Base-by-base conservation (phyloP, 2,888 invertebrate species). In the Volucella bombylans region DNA sequence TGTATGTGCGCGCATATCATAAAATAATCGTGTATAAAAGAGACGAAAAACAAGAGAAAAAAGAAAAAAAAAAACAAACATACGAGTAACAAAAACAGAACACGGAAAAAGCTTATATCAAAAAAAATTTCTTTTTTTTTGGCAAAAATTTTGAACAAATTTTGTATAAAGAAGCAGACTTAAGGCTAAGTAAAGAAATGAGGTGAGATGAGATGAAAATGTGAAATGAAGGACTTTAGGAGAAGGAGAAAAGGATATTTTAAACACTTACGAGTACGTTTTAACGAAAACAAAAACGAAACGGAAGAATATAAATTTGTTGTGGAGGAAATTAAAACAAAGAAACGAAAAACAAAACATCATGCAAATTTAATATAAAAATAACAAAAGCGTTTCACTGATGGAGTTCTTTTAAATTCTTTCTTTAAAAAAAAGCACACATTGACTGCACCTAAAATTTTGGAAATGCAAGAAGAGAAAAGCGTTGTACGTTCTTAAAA, bases 81-180 rank as follows among this genome's bases (percentile, higher is more conserved):
- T 72, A 86, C 86, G 57, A 55, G 81, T 57, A 83, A 82, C 74
- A 71, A 59, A n/a, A 83, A 85, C 80, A 65, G 45, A 85, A 85
- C 67, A 72, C 50, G 62, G 68, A 85, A 83, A 45, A 76, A 85
- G 81, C 81, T 38, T 52, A 50, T 55, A 52, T 68, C 64, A 65
- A 69, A 68, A 52, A 12, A 57, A 69, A 39, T 45, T 45, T 54
- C 31, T 18, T 50, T 43, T 79, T 59, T 39, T n/a, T 69, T 31
- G 43, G 3, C 14, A 67, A 43, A 57, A 52, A 31, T 18, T 15
- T n/a, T 15, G 18, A 43, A 14, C n/a, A 41, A 61, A n/a, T 47
- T 72, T 77, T 45, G 50, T 14, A 61, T 76, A 80, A 62, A 71
- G 38, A 71, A 85, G 79, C 82, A 61, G 39, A 57, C 50, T 71